Conservation (phyloP, 2,113 vertebrate species). For the Eleginops maclovinus region DNA sequence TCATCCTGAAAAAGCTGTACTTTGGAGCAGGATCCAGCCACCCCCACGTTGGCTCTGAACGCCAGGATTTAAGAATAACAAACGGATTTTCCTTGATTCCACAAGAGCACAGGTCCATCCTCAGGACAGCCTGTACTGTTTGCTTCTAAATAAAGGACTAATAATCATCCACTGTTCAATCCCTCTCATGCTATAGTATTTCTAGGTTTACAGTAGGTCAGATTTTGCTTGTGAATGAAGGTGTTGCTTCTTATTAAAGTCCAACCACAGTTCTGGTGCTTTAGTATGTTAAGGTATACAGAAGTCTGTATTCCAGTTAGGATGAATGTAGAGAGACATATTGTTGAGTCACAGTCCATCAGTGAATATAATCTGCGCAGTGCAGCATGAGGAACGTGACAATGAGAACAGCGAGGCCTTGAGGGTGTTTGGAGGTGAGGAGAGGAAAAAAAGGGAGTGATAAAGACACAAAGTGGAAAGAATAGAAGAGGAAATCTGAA, state of each 20-base stretch:
- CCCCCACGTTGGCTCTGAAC: not conserved
- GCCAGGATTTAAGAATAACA: slow-evolving; percentile 25
- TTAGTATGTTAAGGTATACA: not conserved
- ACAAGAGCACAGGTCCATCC: slow-evolving; percentile 24
- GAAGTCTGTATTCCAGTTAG: not conserved
- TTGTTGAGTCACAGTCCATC: slow-evolving; percentile 40
- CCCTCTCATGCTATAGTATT: not conserved
- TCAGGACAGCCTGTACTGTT: not conserved
- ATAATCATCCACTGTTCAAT: not conserved
- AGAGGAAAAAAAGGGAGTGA: slow-evolving; percentile 1
- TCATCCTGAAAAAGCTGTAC: slow-evolving; percentile 48
- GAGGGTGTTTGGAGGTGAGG: slow-evolving; percentile 38
- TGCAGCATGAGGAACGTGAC: slow-evolving; percentile 22
- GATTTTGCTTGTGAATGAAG: too few relatives aligned
- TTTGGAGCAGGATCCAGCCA: slow-evolving; percentile 7
- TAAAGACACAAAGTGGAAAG: not conserved
- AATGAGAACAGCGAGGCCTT: slow-evolving; percentile 24
- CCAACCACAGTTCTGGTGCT: not conserved
- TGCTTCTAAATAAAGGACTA: slow-evolving; percentile 18
- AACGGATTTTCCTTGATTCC: slow-evolving; percentile 50
- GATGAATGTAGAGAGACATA: slow-evolving; percentile 7
- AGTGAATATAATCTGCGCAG: not conserved
- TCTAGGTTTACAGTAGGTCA: not conserved
- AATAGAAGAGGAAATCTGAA: not conserved
- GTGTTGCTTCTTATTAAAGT: slow-evolving; percentile 22